Evolutionary conservation across 1,140 invertebrate species (phyloP), one percentile per base, ranked within the genome.

Genomic region (Oedothorax gibbosus): DNA sequence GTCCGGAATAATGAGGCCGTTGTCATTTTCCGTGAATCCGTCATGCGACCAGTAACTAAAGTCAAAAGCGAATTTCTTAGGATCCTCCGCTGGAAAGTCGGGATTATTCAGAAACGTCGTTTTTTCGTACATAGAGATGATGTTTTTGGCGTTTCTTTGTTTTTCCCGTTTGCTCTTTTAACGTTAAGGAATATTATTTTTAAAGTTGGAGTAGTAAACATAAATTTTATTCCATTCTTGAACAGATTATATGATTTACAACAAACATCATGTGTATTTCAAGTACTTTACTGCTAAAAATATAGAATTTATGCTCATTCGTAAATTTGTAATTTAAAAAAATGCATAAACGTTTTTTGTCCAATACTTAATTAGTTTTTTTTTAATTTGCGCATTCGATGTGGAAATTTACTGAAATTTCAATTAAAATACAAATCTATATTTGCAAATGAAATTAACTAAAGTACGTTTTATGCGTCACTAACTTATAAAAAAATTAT

Each of bases 41-140:
- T 93, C 92, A 89, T 93, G 92, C 66, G 92, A 93, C 93, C 93
- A 93, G 88, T 93, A 93, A 60, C 91, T 92, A 87, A 90, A 90
- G 88, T 93, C 93, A 88, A 92, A 93, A 7, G 92, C 90, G 89
- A 93, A 94, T 71, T 88, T 89, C 87, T 93, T 91, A 6, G 89
- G 88, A 69, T 91, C 90, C 6, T 89, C 89, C 14, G 85, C 87
- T 7, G 89, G 76, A 80, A 91, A 89, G 49, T 89, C 88, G 15
- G 93, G 93, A 86, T 93, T 90, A 68, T 88, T 90, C 51, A 93
- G 90, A 50, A 88, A 88, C 7, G 92, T 93, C 60, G 89, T 90
- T 50, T 91, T 89, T 0, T 90, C 92, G 73, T 92, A 88, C 92
- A 94, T 93, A 53, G 91, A 88, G 14, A 93, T 90, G n/a, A 93